Percentiles rank a stretch among this genome's conserved stretches.
Conservation (phyloP, 1,140 invertebrate genomes). For the Pygmarrhopalites habei region DNA sequence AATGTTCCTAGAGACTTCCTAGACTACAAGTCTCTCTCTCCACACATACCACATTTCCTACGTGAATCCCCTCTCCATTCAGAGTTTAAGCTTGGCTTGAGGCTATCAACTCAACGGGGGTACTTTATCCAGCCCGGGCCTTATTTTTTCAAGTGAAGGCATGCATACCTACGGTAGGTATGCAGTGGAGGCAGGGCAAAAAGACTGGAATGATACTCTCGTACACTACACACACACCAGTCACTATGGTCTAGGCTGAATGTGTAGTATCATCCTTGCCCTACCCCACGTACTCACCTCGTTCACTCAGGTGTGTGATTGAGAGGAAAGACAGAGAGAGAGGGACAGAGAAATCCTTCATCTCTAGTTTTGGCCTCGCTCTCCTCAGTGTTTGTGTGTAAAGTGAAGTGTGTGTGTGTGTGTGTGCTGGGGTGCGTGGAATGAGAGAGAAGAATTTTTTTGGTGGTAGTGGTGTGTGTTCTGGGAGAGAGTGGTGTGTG, state of each 20-base stretch:
- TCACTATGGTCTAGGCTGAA: too few species aligned
- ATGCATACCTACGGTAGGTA: too few species aligned
- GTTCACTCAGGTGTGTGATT: slow-evolving; percentile 27
- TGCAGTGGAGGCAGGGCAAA: too few species aligned
- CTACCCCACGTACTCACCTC: slow-evolving; percentile 21
- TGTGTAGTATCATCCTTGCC: slow-evolving; percentile 19
- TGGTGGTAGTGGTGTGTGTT: too few species aligned
- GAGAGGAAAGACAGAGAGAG: slow-evolving; percentile 7
- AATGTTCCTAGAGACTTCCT: not conserved
- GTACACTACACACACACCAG: too few species aligned
- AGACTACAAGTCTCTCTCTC: not conserved
- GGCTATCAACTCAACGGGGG: slow-evolving; percentile 25
- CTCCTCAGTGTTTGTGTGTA: not conserved
- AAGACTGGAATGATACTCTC: too few species aligned
- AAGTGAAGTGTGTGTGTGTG: not conserved
- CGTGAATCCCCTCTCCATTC: slow-evolving; percentile 22
- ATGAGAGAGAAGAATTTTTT: slow-evolving; percentile 1
- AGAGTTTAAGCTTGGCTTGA: slow-evolving; percentile 25
- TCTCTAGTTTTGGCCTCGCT: not conserved
- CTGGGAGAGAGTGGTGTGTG: too few species aligned
- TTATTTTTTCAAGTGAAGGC: too few species aligned
- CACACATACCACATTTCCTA: not conserved
- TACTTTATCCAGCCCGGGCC: slow-evolving; percentile 18
- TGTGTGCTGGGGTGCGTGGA: not conserved
- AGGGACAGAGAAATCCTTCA: not conserved